Base-by-base conservation (phyloP, 2,888 invertebrate genomes). In the Cepaea hortensis region DNA sequence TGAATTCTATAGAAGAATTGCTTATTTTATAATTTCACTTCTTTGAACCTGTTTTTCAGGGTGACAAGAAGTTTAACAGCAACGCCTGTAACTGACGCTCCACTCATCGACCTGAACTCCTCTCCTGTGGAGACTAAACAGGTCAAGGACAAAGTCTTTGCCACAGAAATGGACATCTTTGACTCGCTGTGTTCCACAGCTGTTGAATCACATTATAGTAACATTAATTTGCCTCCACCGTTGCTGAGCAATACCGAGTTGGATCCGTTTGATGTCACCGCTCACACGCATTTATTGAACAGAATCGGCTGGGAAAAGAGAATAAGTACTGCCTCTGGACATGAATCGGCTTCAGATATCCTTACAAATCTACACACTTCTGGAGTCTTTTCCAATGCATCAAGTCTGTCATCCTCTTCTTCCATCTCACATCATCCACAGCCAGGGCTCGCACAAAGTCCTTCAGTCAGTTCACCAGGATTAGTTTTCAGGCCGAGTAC, bases 41-140 rank as follows among this genome's bases (percentile, higher is more conserved):
- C 35, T 35, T 35, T 35, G 35, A 35, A 35, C 35, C 35, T 35
- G 35, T 35, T 35, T 35, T 35, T 35, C 35, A 35, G 35, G 35
- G 35, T 35, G 35, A 35, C 35, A 35, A 35, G 35, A 35, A 35
- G 35, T 35, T 35, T 35, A 35, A 35, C 35, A 35, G 35, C 50
- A 65, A 35, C 79, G 80, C 20, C 85, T 3, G 81, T 85, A 20
- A 85, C 86, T 20, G 91, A 91, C 76, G 89, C 87, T 13, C 91
- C 93, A 18, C 88, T 94, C 46, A 94, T 94, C 84, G 94, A 94
- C 90, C 90, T 94, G 11, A 84, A 76, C 35, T 81, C 81, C 35
- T 81, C 55, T 7, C 50, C 73, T 5, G 5, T 72, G 13, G 81
- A 85, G 23, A 62, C 20, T 62, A 72, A 72, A 65, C 35, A 72